Evolutionary conservation across 1,140 invertebrate species (phyloP).

Genomic region (Lithobius niger): DNA sequence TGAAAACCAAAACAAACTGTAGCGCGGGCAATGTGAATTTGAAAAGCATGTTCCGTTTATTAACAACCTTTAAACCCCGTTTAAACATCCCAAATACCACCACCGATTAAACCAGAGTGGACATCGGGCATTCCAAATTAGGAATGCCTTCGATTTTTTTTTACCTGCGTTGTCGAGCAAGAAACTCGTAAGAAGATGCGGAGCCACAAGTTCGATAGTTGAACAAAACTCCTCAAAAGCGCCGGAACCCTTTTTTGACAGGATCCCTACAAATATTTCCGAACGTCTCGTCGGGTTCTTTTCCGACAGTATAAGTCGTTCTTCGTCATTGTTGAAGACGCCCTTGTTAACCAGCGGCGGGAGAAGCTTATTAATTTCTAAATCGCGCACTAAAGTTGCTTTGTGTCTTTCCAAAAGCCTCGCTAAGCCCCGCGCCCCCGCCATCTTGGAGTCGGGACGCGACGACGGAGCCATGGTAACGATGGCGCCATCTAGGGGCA

Average conservation of each 20-base stretch:
- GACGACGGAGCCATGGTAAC: not conserved
- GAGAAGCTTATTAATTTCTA: conserved; percentile 23
- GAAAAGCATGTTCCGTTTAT: too few relatives aligned
- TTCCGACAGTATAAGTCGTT: conserved; percentile 18
- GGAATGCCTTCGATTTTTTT: too few relatives aligned
- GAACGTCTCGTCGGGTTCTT: conserved; percentile 15
- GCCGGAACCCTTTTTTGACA: conserved; percentile 22
- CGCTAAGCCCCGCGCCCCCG: conserved; percentile 21
- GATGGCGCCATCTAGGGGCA: not conserved
- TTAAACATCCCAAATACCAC: too few relatives aligned
- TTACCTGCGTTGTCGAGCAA: conserved; percentile 23
- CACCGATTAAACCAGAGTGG: too few relatives aligned
- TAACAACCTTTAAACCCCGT: too few relatives aligned
- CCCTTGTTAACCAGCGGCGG: conserved; percentile 21
- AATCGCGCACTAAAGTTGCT: conserved; percentile 21
- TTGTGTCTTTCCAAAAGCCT: conserved; percentile 23
- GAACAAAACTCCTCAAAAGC: conserved; percentile 26
- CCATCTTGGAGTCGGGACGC: conserved; percentile 22
- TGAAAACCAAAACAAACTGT: too few relatives aligned
- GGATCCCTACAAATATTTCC: conserved; percentile 23
- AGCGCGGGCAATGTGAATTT: too few relatives aligned
- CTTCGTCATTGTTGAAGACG: conserved; percentile 21
- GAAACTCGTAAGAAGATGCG: conserved; percentile 24
- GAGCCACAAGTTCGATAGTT: conserved; percentile 21
- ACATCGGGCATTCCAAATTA: too few relatives aligned